Percentiles rank a stretch among this genome's conserved stretches.
phyloP scores from a whole-genome alignment of 2,797 vertebrate genomes.

The Ficedula albicollis region DNA sequence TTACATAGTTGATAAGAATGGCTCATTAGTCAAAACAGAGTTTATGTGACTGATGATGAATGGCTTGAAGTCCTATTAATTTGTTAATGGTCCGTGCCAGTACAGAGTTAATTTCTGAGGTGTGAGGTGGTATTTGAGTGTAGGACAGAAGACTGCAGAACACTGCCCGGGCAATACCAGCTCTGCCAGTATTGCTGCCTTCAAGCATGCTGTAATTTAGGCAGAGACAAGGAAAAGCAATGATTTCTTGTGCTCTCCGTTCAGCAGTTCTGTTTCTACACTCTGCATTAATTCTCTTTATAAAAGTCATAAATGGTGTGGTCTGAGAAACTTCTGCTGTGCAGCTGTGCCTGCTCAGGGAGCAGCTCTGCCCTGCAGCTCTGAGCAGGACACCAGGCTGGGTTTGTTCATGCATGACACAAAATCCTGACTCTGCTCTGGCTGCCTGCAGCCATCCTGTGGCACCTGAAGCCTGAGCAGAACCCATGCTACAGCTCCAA shows the following conservation, averaged over 20 bases:
- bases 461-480: not conserved
- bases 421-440: not conserved
- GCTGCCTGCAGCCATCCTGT: not conserved
- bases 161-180: not conserved
- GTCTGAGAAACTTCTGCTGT: not conserved
- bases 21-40: slow-evolving; percentile 64
- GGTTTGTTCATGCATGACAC: not conserved
- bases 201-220: not conserved
- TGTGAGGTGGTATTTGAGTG: not conserved
- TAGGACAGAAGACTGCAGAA: not conserved
- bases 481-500: not conserved
- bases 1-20: slow-evolving; percentile 53
- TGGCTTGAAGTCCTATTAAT: not conserved
- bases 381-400: not conserved
- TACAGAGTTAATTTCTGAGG: not conserved
- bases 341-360: not conserved
- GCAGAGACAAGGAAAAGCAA: not conserved
- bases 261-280: not conserved
- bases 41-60: slow-evolving; percentile 53
- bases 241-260: not conserved
- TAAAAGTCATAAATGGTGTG: not conserved
- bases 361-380: not conserved
- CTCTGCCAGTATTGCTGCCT: not conserved
- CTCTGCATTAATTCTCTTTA: not conserved
- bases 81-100: not conserved